Percentiles rank a stretch among this genome's conserved stretches.
Conservation (phyloP, 2,888 invertebrate species). For the Horisme vitalbata region DNA sequence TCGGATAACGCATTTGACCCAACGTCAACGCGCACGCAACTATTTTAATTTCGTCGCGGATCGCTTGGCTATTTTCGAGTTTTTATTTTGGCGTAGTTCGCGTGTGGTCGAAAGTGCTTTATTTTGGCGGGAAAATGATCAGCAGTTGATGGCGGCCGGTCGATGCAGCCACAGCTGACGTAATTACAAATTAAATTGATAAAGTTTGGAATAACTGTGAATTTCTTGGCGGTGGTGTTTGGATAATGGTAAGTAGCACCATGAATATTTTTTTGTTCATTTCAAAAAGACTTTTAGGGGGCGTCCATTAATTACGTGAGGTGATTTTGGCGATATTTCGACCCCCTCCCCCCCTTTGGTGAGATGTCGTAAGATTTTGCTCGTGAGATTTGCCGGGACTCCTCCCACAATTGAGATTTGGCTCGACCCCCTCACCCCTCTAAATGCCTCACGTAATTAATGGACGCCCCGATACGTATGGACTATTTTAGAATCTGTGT, state of each 20-base stretch:
- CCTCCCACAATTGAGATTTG: too few species aligned
- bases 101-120: conserved; percentile 72
- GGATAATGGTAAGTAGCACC: conserved; percentile 18
- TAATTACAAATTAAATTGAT: conserved; percentile 2
- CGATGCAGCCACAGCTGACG: conserved; percentile 50
- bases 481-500: too few species aligned
- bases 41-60: conserved; percentile 75
- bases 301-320: too few species aligned
- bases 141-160: conserved; percentile 54
- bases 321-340: too few species aligned
- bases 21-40: conserved; percentile 47
- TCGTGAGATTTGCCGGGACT: too few species aligned
- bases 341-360: too few species aligned
- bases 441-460: too few species aligned
- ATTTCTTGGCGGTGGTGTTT: neutral
- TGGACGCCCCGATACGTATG: too few species aligned
- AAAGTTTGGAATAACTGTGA: neutral
- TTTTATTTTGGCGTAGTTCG: conserved; percentile 82
- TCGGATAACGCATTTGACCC: conserved; percentile 44
- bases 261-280: too few species aligned
- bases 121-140: conserved; percentile 78
- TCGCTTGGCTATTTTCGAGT: conserved; percentile 73
- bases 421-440: too few species aligned
- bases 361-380: too few species aligned
- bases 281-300: too few species aligned